These are phyloP conservation scores for Gasteruption jaculator DNA, from an alignment of 2,888 invertebrate genomes.

Conservation along the genomic window DNA sequence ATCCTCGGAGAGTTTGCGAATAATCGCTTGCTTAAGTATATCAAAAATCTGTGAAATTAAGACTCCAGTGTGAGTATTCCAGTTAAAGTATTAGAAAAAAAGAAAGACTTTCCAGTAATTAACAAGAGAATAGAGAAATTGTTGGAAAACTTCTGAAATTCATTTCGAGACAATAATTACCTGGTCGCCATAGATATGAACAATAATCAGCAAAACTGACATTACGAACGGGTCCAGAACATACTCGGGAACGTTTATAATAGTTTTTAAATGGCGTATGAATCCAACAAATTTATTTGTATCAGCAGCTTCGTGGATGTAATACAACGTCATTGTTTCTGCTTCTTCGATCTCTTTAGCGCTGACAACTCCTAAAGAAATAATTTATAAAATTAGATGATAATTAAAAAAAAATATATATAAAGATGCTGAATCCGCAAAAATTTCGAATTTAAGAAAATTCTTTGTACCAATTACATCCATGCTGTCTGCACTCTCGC, in stretches of 20 bases:
- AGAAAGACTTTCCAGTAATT: too few relatives aligned
- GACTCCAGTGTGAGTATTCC: not conserved
- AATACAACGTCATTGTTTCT: conserved; percentile 61
- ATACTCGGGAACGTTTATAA: conserved; percentile 57
- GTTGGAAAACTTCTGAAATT: too few relatives aligned
- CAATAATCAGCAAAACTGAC: conserved; percentile 57
- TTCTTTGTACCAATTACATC: conserved; percentile 33
- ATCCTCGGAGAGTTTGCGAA: conserved; percentile 51
- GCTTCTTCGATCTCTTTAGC: conserved; percentile 56
- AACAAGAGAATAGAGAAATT: too few relatives aligned
- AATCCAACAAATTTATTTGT: conserved; percentile 53
- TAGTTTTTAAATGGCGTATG: conserved; percentile 51
- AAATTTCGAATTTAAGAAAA: conserved; percentile 5
- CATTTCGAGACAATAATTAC: conserved; percentile 34
- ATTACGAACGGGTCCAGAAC: conserved; percentile 62
- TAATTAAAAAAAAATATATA: conserved; percentile 7
- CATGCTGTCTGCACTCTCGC: conserved; percentile 25
- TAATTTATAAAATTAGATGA: too few relatives aligned
- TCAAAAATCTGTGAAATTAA: conserved; percentile 40
- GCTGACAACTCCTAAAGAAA: conserved; percentile 22
- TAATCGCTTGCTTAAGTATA: conserved; percentile 41
- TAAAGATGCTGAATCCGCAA: not conserved
- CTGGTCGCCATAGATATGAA: conserved; percentile 54
- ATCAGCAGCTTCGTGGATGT: conserved; percentile 54
- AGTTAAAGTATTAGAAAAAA: not conserved